These are phyloP conservation scores for Halocynthia roretzi DNA, from an alignment of 23 tunicate species.

Conservation along the genomic window DNA sequence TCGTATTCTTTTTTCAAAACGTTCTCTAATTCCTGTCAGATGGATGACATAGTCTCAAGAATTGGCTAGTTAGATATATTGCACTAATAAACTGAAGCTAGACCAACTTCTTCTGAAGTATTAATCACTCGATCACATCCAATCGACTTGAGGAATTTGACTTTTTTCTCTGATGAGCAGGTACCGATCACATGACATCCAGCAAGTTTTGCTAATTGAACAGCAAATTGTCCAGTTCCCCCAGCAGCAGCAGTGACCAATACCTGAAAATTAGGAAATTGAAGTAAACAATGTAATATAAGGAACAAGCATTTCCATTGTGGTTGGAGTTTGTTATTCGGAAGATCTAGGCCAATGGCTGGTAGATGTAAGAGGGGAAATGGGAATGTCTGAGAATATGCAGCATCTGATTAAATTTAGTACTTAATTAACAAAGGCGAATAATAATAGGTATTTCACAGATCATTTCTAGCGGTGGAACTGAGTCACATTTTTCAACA, in stretches of 20 bases:
- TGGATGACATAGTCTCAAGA: conserved; percentile 46
- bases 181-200: conserved; percentile 98
- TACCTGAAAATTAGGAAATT: conserved; percentile 23
- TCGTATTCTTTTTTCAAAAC: conserved; percentile 50
- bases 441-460: no score
- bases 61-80: not conserved
- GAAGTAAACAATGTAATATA: not conserved
- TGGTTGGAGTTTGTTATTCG: not conserved
- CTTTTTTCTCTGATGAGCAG: conserved; percentile 74
- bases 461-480: no score
- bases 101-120: conserved; percentile 45
- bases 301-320: not conserved
- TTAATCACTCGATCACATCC: conserved; percentile 91
- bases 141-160: conserved; percentile 78
- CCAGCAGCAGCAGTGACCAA: conserved; percentile 98
- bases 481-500: no score
- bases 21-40: conserved; percentile 43
- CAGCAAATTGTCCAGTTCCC: conserved; percentile 99
- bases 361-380: not conserved
- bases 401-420: no score
- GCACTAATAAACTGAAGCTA: not conserved
- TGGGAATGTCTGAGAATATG: no score
- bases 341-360: not conserved
- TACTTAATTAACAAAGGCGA: no score
- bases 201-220: conserved; percentile 89